Base-by-base conservation (phyloP, 1,140 invertebrate species). In the Tigriopus japonicus region DNA sequence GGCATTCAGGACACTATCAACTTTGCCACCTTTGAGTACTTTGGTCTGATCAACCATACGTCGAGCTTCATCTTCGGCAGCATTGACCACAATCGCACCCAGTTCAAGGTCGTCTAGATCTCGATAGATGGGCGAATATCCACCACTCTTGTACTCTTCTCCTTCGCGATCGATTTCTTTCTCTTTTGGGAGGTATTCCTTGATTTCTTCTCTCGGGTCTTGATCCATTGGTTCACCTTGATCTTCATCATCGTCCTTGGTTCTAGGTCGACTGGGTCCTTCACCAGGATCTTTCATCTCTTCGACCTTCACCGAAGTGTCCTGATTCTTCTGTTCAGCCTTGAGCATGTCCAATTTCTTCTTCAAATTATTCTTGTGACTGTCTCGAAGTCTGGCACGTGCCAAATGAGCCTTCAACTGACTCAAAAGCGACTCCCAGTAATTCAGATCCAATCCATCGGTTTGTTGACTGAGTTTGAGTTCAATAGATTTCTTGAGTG, bases 381-480 rank as follows among this genome's bases (percentile, higher is more conserved):
- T 74, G 74, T 98, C 92, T 62, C 88, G 76, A 1, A 98, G 76
- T 42, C 93, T 75, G 5, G 90, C 89, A 65, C 89, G 78, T 0
- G 95, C 91, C 81, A 94, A 93, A 71, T 96, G 88, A 6, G 92
- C 92, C 82, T 79, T 93, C 2, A 98, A 74, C 71, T 95, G 85
- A 42, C 86, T 87, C 9, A 95, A 75, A 51, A 98, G 72, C 52
- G 86, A 88, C 74, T 98, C 93, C 92, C 93, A 98, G 72, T 96
- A 98, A 53, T 86, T 87, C 63, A 97, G 85, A 75, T 99, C 94
- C 45, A 96, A 82, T 41, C 91, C 92, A 70, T 92, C 88, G 49
- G 81, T 80, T 56, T 85, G 80, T 0, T 81, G 80, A 64, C 74
- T 77, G 40, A 95, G 86, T 76, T 98, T 98, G 9, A 76, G 75